phyloP scores from a whole-genome alignment of 2,113 vertebrate genomes.

The Ellobius talpinus region DNA sequence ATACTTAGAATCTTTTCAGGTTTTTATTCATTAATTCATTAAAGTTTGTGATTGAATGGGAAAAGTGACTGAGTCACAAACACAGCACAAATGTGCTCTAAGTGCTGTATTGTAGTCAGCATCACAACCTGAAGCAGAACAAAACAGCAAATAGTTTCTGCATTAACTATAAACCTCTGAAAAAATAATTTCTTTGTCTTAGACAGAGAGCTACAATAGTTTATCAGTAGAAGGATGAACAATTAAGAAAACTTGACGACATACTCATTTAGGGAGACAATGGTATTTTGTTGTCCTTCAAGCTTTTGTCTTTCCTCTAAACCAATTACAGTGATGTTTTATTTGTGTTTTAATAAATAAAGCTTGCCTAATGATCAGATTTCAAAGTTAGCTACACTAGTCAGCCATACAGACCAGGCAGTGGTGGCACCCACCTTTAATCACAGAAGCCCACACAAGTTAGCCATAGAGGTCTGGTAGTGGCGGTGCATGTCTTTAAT shows the following conservation, averaged over 20 bases:
- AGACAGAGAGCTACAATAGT: background rate
- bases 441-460: too few species aligned
- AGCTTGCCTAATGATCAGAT: too few species aligned
- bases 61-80: background rate
- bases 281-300: background rate
- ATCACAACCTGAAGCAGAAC: background rate
- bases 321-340: too few species aligned
- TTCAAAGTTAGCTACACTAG: too few species aligned
- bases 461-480: too few species aligned
- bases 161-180: background rate
- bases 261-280: background rate
- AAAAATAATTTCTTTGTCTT: background rate
- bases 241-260: background rate
- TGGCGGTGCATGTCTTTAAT: too few species aligned
- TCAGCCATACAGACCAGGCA: too few species aligned
- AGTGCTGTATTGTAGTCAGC: background rate
- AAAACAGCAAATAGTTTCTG: background rate
- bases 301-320: background rate
- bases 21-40: background rate
- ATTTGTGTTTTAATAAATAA: too few species aligned
- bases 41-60: background rate
- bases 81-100: background rate
- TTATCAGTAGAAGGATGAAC: background rate
- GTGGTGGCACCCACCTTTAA: too few species aligned
- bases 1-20: background rate